Evolutionary conservation across 2,113 vertebrate genomes (phyloP).

Genomic region (Electrona antarctica): DNA sequence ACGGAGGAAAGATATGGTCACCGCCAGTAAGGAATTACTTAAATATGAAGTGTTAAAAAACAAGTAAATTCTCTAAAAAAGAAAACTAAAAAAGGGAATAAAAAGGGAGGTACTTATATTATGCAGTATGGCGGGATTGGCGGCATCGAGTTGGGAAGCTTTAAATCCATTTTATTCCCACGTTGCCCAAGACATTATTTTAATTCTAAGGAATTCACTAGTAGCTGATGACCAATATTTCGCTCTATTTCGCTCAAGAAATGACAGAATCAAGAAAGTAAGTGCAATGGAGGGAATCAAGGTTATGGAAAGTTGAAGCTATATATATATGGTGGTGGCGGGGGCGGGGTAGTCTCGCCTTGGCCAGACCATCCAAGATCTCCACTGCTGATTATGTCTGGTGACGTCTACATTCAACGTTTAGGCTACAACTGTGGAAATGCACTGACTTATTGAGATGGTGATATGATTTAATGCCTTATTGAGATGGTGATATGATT

Average conservation of each 20-base stretch:
- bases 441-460: no score
- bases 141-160: neutral
- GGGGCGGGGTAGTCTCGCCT: no score
- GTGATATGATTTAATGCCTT: no score
- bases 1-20: conserved; percentile 72
- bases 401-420: no score
- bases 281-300: no score
- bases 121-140: neutral
- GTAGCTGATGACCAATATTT: conserved; percentile 64
- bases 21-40: conserved; percentile 12
- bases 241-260: conserved; percentile 63
- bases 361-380: no score
- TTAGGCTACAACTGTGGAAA: no score
- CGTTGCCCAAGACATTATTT: neutral
- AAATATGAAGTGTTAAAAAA: neutral
- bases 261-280: conserved; percentile 45
- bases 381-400: no score
- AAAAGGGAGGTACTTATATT: no score
- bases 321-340: no score
- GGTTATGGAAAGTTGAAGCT: no score
- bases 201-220: conserved; percentile 10
- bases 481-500: no score
- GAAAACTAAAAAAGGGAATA: neutral
- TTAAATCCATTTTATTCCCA: neutral
- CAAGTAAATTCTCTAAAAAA: neutral